phyloP scores from a whole-genome alignment of 2,888 invertebrate species.

The Schizaphis graminum region DNA sequence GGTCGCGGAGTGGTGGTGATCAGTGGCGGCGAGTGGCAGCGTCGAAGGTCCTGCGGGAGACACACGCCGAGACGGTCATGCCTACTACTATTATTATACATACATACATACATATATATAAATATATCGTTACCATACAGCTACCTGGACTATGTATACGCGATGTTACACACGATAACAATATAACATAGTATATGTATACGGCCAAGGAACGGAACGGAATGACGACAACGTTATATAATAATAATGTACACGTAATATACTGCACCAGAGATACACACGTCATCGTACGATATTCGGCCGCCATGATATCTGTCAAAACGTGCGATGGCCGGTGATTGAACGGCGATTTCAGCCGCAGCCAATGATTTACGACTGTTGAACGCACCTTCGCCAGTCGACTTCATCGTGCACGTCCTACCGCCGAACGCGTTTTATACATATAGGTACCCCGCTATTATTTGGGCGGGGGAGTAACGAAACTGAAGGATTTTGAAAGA shows the following conservation, averaged over 20 bases:
- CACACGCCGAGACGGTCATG: conserved; percentile 11
- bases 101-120: too few relatives aligned
- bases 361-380: conserved; percentile 50
- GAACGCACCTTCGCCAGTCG: neutral
- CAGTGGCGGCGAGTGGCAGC: neutral
- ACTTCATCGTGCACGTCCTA: neutral
- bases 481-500: neutral
- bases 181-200: neutral
- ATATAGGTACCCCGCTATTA: neutral
- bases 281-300: neutral
- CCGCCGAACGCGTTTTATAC: neutral
- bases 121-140: neutral
- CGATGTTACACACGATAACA: neutral
- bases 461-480: neutral
- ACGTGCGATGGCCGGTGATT: conserved; percentile 53
- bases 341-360: conserved; percentile 52
- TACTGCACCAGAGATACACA: neutral
- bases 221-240: neutral
- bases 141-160: neutral
- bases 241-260: neutral
- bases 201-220: neutral
- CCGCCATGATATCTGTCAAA: conserved; percentile 47
- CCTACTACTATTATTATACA: neutral
- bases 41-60: neutral
- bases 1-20: neutral